Evolutionary conservation across 1,140 invertebrate species (phyloP).

Genomic region (Belonocnema kinseyi): DNA sequence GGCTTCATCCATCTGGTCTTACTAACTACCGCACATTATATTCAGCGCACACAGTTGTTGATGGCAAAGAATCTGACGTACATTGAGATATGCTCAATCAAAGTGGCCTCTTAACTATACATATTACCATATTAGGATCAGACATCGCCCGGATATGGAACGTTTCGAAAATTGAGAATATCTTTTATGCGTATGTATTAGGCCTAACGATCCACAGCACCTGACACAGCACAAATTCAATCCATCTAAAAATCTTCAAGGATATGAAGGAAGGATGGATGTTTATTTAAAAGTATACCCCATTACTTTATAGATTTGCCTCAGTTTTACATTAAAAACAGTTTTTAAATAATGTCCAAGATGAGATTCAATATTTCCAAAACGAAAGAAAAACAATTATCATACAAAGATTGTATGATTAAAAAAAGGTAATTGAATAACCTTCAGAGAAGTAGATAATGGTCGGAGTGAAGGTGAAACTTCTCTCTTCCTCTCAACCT

Average conservation of each 20-base stretch:
- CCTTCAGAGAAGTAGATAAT: too few relatives aligned
- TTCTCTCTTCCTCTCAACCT: background rate
- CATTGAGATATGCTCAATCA: constrained; percentile 54
- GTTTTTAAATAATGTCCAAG: too few relatives aligned
- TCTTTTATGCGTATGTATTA: constrained; percentile 28
- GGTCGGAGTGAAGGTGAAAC: background rate
- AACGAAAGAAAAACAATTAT: too few relatives aligned
- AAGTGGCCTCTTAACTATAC: constrained; percentile 47
- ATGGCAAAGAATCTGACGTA: constrained; percentile 51
- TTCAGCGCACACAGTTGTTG: constrained; percentile 47
- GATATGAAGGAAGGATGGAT: too few relatives aligned
- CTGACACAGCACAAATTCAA: constrained; percentile 18
- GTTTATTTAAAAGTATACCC: too few relatives aligned
- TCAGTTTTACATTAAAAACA: too few relatives aligned
- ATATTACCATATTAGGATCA: constrained; percentile 52
- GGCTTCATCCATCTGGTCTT: constrained; percentile 29
- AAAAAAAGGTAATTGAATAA: too few relatives aligned
- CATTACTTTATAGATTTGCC: too few relatives aligned
- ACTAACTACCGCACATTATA: constrained; percentile 57
- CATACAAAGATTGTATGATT: too few relatives aligned
- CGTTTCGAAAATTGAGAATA: constrained; percentile 24
- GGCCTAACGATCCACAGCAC: constrained; percentile 23
- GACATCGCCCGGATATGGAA: constrained; percentile 22
- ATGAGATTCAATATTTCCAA: too few relatives aligned
- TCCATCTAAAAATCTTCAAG: background rate